phyloP scores from a whole-genome alignment of 2,797 vertebrate genomes.

The Lagorchestes hirsutus region DNA sequence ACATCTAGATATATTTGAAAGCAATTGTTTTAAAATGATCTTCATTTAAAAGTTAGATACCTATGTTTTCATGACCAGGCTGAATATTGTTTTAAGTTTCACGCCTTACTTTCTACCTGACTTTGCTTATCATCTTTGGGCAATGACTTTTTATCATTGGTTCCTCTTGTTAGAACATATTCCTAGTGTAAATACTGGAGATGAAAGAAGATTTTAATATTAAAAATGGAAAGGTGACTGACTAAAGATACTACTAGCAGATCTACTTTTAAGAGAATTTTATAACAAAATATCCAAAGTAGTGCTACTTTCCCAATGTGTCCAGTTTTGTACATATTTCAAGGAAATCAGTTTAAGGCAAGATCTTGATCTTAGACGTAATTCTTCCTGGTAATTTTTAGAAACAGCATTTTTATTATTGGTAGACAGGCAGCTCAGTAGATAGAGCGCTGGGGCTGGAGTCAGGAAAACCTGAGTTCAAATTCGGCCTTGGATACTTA shows the following conservation, averaged over 20 bases:
- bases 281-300: background rate
- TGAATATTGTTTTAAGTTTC: background rate
- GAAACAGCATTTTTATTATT: background rate
- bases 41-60: background rate
- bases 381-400: background rate
- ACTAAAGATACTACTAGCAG: slow-evolving; percentile 14
- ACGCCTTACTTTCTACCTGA: background rate
- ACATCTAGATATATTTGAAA: background rate
- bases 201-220: slow-evolving; percentile 20
- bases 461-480: background rate
- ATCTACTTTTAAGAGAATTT: background rate
- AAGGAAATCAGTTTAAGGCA: background rate
- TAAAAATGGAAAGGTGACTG: slow-evolving; percentile 44
- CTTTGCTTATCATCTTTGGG: background rate
- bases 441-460: background rate
- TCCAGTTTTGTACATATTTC: background rate
- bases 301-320: background rate
- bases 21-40: slow-evolving; percentile 14
- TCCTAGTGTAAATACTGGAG: background rate
- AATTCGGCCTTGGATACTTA: background rate
- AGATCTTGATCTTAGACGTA: background rate
- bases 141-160: background rate
- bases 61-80: background rate
- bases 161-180: background rate
- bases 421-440: background rate